Base-by-base conservation (phyloP, 2,888 invertebrate species). In the Furcula furcula region DNA sequence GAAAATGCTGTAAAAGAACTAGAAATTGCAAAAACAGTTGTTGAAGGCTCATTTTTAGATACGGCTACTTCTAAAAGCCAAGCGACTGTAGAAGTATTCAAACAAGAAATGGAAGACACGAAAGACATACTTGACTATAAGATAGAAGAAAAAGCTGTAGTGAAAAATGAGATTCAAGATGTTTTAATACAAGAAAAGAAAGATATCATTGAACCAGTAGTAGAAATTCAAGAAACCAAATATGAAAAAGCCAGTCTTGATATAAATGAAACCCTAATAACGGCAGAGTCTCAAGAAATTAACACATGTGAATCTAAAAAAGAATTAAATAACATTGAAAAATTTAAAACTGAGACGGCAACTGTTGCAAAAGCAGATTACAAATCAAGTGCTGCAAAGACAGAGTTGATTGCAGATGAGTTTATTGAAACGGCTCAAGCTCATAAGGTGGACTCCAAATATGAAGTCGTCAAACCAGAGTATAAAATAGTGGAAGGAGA, bases 21-120 rank as follows among this genome's bases (percentile, higher is more conserved):
- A 10, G 50, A 65, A 36, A 39, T 45, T 6, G 54, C 59, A 19
- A 40, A 57, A 28, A 21, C 34, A n/a, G 34, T 54, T 9, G 29
- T 63, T 25, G 58, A 67, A 36, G 51, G 61, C 14, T 36, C 55
- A 2, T 40, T 47, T 10, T 25, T 56, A 25, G 41, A 49, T 26
- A 36, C 46, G 10, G 47, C 46, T 2, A 43, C 31, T 2, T 49
- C 50, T 29, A 37, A 59, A 31, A 51, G 37, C 27, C 40, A 59
- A 31, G 40, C 56, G 7, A 45, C 46, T 13, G 37, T 62, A 7
- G 40, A 62, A 27, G 47, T 45, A 11, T 34, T 44, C 4, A 43
- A 60, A 32, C 44, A 52, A 31, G 20, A 15, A 1, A 15, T 40
- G 0, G 29, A 49, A n/a, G 50, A 61, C 20, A 50, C 48, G 9